These are phyloP conservation scores for Troides oblongomaculatus DNA, from an alignment of 2,888 invertebrate species.

Conservation along the genomic window DNA sequence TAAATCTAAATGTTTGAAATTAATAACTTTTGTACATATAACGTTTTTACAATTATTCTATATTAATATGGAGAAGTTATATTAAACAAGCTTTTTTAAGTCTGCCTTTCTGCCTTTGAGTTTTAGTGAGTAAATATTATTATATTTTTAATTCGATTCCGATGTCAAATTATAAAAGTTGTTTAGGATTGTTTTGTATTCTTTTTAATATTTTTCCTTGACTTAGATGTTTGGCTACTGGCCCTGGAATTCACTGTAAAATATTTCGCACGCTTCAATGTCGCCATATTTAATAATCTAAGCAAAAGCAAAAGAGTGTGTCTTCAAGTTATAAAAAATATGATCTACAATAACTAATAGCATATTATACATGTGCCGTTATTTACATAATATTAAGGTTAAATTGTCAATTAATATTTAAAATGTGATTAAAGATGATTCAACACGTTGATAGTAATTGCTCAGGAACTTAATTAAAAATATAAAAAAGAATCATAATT, in stretches of 20 bases:
- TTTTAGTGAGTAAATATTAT: neutral
- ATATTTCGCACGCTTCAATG: conserved; percentile 2
- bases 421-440: neutral
- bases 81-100: too few species aligned
- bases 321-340: too few species aligned
- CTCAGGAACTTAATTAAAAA: too few species aligned
- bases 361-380: neutral
- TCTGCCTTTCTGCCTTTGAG: too few species aligned
- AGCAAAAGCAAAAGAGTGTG: too few species aligned
- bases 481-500: too few species aligned
- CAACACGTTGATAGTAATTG: neutral
- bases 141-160: neutral
- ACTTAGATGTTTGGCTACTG: neutral
- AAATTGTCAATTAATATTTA: too few species aligned
- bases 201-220: neutral
- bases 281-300: neutral
- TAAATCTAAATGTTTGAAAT: conserved; percentile 14
- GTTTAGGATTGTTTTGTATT: neutral
- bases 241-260: neutral
- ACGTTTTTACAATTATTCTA: neutral
- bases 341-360: too few species aligned
- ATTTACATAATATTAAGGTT: neutral
- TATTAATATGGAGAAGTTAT: neutral
- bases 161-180: neutral
- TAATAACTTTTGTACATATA: neutral